phyloP scores from a whole-genome alignment of 2,113 vertebrate genomes.

The Upupa epops region DNA sequence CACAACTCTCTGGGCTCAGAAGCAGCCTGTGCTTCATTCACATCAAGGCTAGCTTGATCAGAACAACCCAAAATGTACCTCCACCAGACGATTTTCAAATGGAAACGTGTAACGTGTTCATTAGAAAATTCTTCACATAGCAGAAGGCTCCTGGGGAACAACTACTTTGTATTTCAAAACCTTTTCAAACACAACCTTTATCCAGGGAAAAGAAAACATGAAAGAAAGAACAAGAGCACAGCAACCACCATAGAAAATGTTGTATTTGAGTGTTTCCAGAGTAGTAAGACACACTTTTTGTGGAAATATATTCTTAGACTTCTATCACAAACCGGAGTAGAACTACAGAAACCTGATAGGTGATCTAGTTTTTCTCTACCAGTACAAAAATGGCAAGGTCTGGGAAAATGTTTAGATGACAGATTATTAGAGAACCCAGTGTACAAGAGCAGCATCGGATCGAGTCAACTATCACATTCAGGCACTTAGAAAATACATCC shows the following conservation, averaged over 20 bases:
- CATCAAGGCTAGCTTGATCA: background rate
- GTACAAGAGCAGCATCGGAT: background rate
- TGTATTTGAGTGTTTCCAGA: conserved; percentile 15
- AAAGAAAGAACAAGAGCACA: conserved; percentile 23
- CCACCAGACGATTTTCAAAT: conserved; percentile 21
- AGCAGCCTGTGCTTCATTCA: background rate
- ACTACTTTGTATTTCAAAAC: background rate
- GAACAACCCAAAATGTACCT: background rate
- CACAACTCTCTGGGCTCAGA: no score
- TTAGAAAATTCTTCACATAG: conserved; percentile 18
- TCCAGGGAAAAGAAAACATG: background rate
- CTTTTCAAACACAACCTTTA: conserved; percentile 24
- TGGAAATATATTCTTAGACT: background rate
- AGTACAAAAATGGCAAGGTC: background rate
- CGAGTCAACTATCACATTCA: background rate
- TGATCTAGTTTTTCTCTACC: background rate
- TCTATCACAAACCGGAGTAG: background rate
- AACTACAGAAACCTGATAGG: background rate
- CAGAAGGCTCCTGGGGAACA: conserved; percentile 42
- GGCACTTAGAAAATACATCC: background rate
- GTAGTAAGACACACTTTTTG: background rate
- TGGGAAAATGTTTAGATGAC: background rate
- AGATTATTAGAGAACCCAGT: background rate
- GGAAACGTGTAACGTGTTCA: conserved; percentile 18
- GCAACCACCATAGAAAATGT: background rate